phyloP scores from a whole-genome alignment of 2,888 invertebrate species.

The Opisthograptis luteolata region DNA sequence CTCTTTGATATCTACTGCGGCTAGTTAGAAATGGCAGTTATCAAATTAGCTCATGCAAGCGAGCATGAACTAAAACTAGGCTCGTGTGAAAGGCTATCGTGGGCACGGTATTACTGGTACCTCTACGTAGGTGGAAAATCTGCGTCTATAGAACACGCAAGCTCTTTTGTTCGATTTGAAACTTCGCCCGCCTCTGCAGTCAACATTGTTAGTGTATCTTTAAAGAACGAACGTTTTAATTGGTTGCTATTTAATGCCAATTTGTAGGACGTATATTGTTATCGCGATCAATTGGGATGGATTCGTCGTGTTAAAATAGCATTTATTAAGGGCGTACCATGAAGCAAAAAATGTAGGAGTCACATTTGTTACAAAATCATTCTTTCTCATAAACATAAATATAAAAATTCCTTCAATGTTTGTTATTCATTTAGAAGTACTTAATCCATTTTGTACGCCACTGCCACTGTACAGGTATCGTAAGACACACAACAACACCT shows the following conservation, averaged over 20 bases:
- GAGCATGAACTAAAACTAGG: conserved; percentile 30
- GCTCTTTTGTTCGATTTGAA: conserved; percentile 26
- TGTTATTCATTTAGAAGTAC: too few relatives aligned
- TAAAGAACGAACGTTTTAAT: conserved; percentile 2
- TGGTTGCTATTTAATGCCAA: conserved; percentile 2
- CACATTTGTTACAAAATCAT: too few relatives aligned
- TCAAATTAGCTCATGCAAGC: conserved; percentile 34
- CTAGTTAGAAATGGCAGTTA: conserved; percentile 23
- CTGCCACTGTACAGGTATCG: neutral
- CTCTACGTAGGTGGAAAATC: conserved; percentile 30
- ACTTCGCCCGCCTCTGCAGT: conserved; percentile 9
- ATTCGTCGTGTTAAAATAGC: too few relatives aligned
- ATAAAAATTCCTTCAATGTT: too few relatives aligned
- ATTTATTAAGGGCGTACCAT: too few relatives aligned
- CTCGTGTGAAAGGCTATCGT: conserved; percentile 24
- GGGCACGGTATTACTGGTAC: conserved; percentile 30
- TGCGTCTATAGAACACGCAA: conserved; percentile 30
- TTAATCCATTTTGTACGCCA: neutral
- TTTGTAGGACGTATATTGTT: neutral
- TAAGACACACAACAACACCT: neutral
- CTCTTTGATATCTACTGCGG: conserved; percentile 3
- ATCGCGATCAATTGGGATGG: neutral
- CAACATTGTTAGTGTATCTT: neutral
- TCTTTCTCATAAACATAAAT: too few relatives aligned
- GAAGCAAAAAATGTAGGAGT: too few relatives aligned